A percentile compares a stretch with the other conserved stretches of the same genome.
These are phyloP conservation scores for Troides helena DNA, from an alignment of 2,888 invertebrate species.

Conservation along the genomic window DNA sequence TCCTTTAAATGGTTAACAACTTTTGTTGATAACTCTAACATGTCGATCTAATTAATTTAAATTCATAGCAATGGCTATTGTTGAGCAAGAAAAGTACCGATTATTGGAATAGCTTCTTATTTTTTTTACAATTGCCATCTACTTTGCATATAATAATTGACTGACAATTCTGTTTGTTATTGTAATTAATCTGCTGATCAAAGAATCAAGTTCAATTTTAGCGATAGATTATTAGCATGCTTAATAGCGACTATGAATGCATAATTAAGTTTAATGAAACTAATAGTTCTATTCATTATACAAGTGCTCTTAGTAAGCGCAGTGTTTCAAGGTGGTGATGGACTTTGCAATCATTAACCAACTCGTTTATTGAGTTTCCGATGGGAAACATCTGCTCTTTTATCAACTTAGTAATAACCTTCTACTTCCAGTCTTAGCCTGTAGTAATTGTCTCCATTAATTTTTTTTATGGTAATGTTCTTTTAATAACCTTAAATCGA, in stretches of 20 bases:
- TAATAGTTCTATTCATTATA: conserved; percentile 1
- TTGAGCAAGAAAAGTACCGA: neutral
- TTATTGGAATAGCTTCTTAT: neutral
- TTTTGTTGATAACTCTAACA: no score
- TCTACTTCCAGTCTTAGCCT: neutral
- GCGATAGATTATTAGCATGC: neutral
- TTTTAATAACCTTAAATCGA: no score
- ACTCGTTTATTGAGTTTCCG: conserved; percentile 4
- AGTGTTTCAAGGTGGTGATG: neutral
- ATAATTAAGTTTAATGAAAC: conserved; percentile 13
- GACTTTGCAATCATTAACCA: neutral
- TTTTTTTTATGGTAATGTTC: no score
- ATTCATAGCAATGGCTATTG: no score
- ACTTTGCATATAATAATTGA: neutral
- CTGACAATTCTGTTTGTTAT: neutral
- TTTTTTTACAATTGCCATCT: neutral
- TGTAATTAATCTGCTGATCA: conserved; percentile 16
- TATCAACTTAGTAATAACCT: neutral
- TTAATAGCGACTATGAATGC: neutral
- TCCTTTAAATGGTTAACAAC: no score
- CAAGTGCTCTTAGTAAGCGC: conserved; percentile 1
- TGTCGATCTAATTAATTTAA: no score
- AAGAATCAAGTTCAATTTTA: conserved; percentile 18
- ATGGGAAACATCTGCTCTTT: conserved; percentile 13
- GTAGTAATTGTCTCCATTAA: no score